These are phyloP conservation scores for Synergus itoensis DNA, from an alignment of 2,888 invertebrate genomes.

Conservation along the genomic window DNA sequence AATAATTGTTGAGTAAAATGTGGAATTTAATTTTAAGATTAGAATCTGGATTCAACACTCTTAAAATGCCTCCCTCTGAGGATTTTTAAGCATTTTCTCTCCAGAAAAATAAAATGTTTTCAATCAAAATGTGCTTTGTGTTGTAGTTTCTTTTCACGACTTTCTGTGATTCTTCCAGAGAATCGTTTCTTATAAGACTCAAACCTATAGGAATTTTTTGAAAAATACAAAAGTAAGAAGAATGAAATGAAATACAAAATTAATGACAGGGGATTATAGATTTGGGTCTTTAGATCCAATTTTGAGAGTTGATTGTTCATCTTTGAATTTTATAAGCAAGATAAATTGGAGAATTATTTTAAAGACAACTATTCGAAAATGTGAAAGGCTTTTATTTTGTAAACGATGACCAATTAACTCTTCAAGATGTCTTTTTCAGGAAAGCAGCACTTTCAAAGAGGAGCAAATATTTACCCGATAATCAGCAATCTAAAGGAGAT, in stretches of 20 bases:
- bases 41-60: no score
- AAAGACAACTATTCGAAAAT: background rate
- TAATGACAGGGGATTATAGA: background rate
- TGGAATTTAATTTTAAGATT: no score
- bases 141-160: constrained; percentile 1
- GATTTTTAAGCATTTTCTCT: background rate
- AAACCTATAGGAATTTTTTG: background rate
- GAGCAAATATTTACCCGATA: background rate
- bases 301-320: constrained; percentile 24
- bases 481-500: background rate
- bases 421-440: constrained; percentile 12
- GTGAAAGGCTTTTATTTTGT: background rate
- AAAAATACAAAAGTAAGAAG: background rate
- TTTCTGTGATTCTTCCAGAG: constrained; percentile 21
- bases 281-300: constrained; percentile 7
- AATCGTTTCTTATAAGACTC: constrained; percentile 11
- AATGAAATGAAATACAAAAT: background rate
- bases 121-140: constrained; percentile 7
- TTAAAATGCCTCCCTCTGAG: background rate
- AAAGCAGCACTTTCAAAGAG: background rate
- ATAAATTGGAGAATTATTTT: background rate
- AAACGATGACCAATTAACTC: background rate
- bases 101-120: background rate
- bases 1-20: no score
- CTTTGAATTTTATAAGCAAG: background rate